Evolutionary conservation across 2,113 vertebrate species (phyloP), one percentile per base, ranked within the genome.

Genomic region (Trochalopteron elliotii): DNA sequence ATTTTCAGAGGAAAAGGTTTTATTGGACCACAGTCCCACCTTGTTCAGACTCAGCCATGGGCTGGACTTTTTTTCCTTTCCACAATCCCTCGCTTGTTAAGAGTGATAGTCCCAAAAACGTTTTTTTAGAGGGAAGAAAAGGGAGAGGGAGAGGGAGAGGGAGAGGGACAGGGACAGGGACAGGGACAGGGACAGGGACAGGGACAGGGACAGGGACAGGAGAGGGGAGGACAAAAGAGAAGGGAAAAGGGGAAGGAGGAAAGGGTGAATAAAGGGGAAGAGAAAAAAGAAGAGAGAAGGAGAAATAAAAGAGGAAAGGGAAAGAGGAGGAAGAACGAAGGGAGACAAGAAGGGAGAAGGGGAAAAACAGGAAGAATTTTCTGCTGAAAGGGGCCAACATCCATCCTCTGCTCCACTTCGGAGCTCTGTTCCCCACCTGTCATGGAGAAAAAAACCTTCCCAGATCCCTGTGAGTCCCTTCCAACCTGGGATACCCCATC

Each of bases 81-180:
- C 15, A 18, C 7, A 33, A 27, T 21, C 13, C 22, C 45, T 44
- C 31, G 5, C 17, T 60, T 15, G 39, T 52, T 37, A 44, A 44
- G 9, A 52, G 55, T 0, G 0, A 45, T 19, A 33, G 37, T 68
- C 53, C 17, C 27, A 37, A 30, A 76, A 59, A 44, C 37, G 4
- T 27, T 12, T 28, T 24, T 24, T 27, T 42, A 35, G 31, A 17
- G 35, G 25, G 21, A 35, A 30, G 25, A 31, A 23, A 30, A 10
- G 30, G 12, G 35, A n/a, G n/a, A 33, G 13, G 47, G 20, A 37
- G 15, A 35, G 33, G 31, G 25, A 18, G 12, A 50, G 5, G 11
- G 15, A 8, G 53, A 42, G 30, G 3, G 17, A 4, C 7, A 25
- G 25, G 6, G 55, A 21, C 31, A 33, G n/a, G 17, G 44, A 20